Evolutionary conservation across 1,140 invertebrate species (phyloP).

Genomic region (Brachionus paranguensis): DNA sequence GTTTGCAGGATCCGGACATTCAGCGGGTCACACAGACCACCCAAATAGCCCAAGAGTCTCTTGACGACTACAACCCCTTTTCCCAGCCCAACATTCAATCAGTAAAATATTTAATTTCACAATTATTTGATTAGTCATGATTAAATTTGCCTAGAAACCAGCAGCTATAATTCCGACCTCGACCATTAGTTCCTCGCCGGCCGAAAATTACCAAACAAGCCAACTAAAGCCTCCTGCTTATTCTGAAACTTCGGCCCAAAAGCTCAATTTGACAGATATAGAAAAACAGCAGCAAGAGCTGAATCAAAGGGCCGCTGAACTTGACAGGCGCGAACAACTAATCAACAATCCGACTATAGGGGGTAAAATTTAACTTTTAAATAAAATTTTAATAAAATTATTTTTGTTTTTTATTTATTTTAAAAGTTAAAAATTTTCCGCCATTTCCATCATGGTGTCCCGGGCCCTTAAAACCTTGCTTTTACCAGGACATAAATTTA

Average conservation of each 20-base stretch:
- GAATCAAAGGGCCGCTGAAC: slow-evolving; percentile 75
- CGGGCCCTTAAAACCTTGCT: slow-evolving; percentile 77
- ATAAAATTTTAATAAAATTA: not conserved
- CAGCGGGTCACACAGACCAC: not conserved
- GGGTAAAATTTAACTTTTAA: slow-evolving; percentile 53
- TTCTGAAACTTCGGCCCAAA: not conserved
- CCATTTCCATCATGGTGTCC: slow-evolving; percentile 82
- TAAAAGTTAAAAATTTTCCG: slow-evolving; percentile 88
- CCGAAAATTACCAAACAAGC: not conserved
- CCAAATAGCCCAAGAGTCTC: slow-evolving; percentile 41
- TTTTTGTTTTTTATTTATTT: not conserved
- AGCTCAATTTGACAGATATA: not conserved
- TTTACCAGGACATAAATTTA: slow-evolving; percentile 98
- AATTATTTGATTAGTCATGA: not conserved
- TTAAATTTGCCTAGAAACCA: slow-evolving; percentile 50
- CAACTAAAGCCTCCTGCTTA: not conserved
- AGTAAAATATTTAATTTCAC: not conserved
- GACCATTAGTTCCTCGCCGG: not conserved
- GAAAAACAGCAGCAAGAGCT: slow-evolving; percentile 58
- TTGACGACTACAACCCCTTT: slow-evolving; percentile 92
- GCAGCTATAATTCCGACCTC: slow-evolving; percentile 39
- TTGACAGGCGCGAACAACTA: slow-evolving; percentile 81
- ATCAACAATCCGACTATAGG: slow-evolving; percentile 67
- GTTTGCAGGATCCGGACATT: not conserved
- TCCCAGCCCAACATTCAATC: slow-evolving; percentile 52